A percentile compares a stretch with the other conserved stretches of the same genome.
Conservation (phyloP, 2,113 vertebrate genomes). For the Puffinus mauretanicus region DNA sequence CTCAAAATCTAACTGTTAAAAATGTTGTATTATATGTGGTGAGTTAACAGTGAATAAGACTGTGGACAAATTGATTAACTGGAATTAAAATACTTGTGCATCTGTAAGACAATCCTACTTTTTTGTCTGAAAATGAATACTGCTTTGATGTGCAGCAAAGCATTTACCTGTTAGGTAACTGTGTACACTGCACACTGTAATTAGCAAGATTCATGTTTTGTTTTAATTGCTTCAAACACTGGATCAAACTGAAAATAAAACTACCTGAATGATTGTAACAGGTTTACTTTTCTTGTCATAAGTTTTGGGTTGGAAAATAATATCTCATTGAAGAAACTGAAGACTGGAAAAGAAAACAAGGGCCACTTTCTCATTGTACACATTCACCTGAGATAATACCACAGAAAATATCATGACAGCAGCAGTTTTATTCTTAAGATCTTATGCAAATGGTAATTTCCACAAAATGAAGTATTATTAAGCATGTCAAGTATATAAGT, state of each 20-base stretch:
- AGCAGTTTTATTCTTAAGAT: neutral
- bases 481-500: neutral
- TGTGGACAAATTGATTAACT: conserved; percentile 20
- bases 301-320: neutral
- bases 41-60: neutral
- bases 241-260: neutral
- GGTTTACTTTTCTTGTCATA: neutral
- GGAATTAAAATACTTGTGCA: conserved; percentile 11
- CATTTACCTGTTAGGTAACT: neutral
- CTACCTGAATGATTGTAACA: neutral
- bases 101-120: neutral
- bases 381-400: neutral
- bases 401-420: neutral
- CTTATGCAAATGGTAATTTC: neutral
- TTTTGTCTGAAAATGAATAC: neutral
- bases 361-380: neutral
- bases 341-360: neutral
- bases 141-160: neutral
- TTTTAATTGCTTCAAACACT: neutral
- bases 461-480: neutral
- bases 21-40: neutral
- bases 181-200: neutral
- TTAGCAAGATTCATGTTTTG: neutral
- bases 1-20: conserved; percentile 20
- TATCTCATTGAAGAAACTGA: neutral